phyloP scores from a whole-genome alignment of 2,888 invertebrate genomes.

The Agrotis puta region DNA sequence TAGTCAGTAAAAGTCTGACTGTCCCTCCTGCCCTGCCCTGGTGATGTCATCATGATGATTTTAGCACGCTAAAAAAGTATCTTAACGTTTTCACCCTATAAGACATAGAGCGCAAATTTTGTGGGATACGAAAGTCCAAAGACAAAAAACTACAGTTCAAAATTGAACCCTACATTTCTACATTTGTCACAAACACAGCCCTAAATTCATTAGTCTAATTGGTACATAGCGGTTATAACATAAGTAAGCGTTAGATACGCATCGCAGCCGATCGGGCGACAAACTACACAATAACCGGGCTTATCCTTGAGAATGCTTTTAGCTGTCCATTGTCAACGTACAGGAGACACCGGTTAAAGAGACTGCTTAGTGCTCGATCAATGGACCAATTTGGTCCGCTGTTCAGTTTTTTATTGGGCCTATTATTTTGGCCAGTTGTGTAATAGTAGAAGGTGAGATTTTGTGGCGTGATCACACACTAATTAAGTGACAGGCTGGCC shows the following conservation, averaged over 20 bases:
- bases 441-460: constrained; percentile 14
- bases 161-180: neutral
- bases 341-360: constrained; percentile 56
- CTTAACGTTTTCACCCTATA: too few relatives aligned
- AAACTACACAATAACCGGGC: constrained; percentile 80
- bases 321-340: constrained; percentile 74
- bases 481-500: constrained; percentile 7
- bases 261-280: constrained; percentile 78
- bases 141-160: neutral
- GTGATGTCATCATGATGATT: too few relatives aligned
- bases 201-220: constrained; percentile 84
- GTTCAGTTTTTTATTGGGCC: constrained; percentile 36
- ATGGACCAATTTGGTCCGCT: constrained; percentile 39
- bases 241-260: constrained; percentile 79
- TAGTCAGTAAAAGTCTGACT: too few relatives aligned
- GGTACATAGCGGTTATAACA: constrained; percentile 79
- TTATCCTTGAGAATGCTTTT: constrained; percentile 83
- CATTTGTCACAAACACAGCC: constrained; percentile 66
- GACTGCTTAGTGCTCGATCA: constrained; percentile 39
- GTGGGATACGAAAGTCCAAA: too few relatives aligned
- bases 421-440: constrained; percentile 43
- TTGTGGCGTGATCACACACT: constrained; percentile 3
- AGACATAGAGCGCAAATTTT: too few relatives aligned
- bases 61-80: too few relatives aligned
- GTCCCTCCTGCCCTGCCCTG: too few relatives aligned